Conservation (phyloP, 2,888 invertebrate genomes). For the Endotricha flammealis region DNA sequence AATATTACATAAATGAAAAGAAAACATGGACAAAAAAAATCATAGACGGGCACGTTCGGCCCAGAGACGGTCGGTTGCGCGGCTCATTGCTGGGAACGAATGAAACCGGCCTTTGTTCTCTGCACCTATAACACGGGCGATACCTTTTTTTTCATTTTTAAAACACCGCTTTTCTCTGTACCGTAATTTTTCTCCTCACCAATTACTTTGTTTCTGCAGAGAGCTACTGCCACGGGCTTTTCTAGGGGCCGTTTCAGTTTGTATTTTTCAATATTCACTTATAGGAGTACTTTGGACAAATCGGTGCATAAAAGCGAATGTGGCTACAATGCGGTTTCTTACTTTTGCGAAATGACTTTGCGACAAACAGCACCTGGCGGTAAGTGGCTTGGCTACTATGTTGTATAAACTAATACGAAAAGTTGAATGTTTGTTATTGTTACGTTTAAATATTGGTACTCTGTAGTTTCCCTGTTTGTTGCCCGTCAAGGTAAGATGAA, state of each 20-base stretch:
- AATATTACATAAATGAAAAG: background rate
- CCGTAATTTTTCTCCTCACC: constrained; percentile 57
- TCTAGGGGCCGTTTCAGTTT: constrained; percentile 28
- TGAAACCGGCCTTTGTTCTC: constrained; percentile 40
- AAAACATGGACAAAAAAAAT: background rate
- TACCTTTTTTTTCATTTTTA: constrained; percentile 44
- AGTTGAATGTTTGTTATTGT: too few relatives aligned
- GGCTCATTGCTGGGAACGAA: constrained; percentile 17
- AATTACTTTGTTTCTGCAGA: constrained; percentile 57
- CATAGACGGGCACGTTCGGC: background rate
- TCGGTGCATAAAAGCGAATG: too few relatives aligned
- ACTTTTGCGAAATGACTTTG: too few relatives aligned
- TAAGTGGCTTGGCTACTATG: too few relatives aligned
- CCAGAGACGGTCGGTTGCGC: background rate
- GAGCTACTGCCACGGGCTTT: constrained; percentile 38
- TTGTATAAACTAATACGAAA: too few relatives aligned
- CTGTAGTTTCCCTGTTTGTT: too few relatives aligned
- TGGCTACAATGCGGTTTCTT: too few relatives aligned
- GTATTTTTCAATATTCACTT: constrained; percentile 40
- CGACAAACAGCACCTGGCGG: too few relatives aligned
- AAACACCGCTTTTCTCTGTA: constrained; percentile 41
- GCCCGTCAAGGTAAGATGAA: too few relatives aligned
- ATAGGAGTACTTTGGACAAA: constrained; percentile 18
- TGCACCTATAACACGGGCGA: constrained; percentile 40
- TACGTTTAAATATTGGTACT: too few relatives aligned